phyloP scores from a whole-genome alignment of 1,140 invertebrate genomes.

The Aricia agestis region DNA sequence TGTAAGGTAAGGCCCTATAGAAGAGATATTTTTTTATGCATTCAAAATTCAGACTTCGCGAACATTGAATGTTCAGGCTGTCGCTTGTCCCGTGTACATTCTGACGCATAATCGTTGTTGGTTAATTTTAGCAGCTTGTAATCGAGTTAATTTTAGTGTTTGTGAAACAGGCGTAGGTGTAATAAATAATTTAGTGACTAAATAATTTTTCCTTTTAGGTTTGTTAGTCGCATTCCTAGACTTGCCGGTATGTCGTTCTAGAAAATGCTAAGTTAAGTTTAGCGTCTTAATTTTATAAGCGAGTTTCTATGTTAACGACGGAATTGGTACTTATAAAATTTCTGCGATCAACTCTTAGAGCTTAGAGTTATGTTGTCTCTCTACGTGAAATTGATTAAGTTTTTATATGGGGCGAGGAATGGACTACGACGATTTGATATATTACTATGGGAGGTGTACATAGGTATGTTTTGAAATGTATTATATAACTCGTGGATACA shows the following conservation, averaged over 20 bases:
- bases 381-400: conserved; percentile 14
- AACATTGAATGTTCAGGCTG: conserved; percentile 48
- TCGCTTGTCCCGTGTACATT: conserved; percentile 48
- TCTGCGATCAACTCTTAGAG: conserved; percentile 11
- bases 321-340: conserved; percentile 22
- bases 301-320: conserved; percentile 12
- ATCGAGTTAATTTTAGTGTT: conserved; percentile 64
- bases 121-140: conserved; percentile 71
- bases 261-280: conserved; percentile 8
- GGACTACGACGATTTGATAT: conserved; percentile 45
- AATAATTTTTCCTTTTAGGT: conserved; percentile 45
- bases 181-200: conserved; percentile 68
- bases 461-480: conserved; percentile 56
- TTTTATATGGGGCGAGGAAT: conserved; percentile 38
- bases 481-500: conserved; percentile 41
- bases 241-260: conserved; percentile 4
- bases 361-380: conserved; percentile 17
- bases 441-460: conserved; percentile 57
- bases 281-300: conserved; percentile 10
- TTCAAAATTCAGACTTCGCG: conserved; percentile 65
- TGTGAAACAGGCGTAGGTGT: conserved; percentile 63
- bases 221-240: conserved; percentile 21
- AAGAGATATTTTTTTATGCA: conserved; percentile 75
- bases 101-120: conserved; percentile 70
- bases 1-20: conserved; percentile 74